A percentile compares a stretch with the other conserved stretches of the same genome.
These are phyloP conservation scores for Ormyrus nitidulus DNA, from an alignment of 2,888 invertebrate species.

Conservation along the genomic window DNA sequence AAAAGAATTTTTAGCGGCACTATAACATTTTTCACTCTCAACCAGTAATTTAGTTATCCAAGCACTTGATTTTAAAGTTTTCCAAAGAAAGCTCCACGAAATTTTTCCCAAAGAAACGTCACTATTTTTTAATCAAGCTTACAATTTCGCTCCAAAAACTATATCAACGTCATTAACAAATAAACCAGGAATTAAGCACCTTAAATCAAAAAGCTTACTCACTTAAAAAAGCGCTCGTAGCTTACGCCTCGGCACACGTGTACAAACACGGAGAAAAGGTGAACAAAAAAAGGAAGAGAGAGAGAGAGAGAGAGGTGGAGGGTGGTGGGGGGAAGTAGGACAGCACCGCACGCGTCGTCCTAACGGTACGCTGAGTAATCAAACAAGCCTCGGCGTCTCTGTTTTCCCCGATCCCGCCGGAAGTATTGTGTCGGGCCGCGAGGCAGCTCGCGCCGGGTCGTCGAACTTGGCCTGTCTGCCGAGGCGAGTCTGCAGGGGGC, in stretches of 20 bases:
- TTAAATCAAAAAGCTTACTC: not conserved
- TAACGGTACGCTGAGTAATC: conserved; percentile 57
- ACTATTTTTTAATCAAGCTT: too few species aligned
- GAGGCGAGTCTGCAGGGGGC: not conserved
- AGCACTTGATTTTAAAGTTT: too few species aligned
- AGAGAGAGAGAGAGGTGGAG: conserved; percentile 11
- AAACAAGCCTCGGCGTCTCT: conserved; percentile 41
- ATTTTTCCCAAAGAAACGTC: too few species aligned
- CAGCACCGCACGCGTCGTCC: conserved; percentile 35
- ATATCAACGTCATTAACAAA: too few species aligned
- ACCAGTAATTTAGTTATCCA: too few species aligned
- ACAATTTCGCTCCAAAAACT: too few species aligned
- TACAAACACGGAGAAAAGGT: too few species aligned
- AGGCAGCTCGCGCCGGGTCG: conserved; percentile 19
- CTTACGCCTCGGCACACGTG: too few species aligned
- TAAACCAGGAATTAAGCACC: too few species aligned
- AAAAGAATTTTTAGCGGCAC: too few species aligned
- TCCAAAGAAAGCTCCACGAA: too few species aligned
- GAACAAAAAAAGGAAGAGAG: not conserved
- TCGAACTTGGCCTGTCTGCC: conserved; percentile 26
- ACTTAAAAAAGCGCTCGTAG: not conserved
- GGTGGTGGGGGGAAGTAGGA: not conserved
- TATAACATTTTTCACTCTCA: too few species aligned
- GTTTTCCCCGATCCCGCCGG: conserved; percentile 43
- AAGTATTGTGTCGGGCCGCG: conserved; percentile 43